phyloP scores from a whole-genome alignment of 2,797 vertebrate genomes.

The Sebastes flavidus region DNA sequence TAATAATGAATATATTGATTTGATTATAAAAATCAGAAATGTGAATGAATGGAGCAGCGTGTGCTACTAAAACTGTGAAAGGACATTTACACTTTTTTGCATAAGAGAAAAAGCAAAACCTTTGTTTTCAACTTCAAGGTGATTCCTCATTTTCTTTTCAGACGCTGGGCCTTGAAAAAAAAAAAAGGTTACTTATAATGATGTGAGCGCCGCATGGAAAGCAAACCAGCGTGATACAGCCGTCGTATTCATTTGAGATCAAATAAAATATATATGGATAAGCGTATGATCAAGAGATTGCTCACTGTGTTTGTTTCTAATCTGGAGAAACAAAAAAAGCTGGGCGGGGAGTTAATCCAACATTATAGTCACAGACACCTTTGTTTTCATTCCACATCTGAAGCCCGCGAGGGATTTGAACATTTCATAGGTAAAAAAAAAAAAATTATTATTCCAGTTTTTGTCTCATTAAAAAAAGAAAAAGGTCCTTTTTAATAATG shows the following conservation, averaged over 20 bases:
- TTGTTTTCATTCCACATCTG: not conserved
- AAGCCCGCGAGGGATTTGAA: not conserved
- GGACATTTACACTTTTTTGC: not conserved
- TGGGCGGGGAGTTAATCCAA: not conserved
- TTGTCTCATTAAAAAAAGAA: not conserved
- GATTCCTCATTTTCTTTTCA: slow-evolving; percentile 4
- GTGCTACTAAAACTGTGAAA: not conserved
- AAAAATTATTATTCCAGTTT: not conserved
- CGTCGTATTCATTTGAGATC: slow-evolving; percentile 47
- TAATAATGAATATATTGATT: not conserved
- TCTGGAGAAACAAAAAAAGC: slow-evolving; percentile 10
- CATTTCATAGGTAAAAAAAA: not conserved
- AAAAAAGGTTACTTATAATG: not conserved
- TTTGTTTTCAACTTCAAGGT: slow-evolving; percentile 15
- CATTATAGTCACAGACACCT: not conserved
- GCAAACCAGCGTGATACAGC: slow-evolving; percentile 19
- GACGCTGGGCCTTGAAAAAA: not conserved
- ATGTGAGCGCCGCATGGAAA: slow-evolving; percentile 50
- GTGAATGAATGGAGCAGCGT: not conserved
- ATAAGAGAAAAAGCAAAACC: not conserved
- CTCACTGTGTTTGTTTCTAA: slow-evolving; percentile 41
- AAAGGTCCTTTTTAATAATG: slow-evolving; percentile 1
- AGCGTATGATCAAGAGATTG: slow-evolving; percentile 26
- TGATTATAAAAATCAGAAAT: not conserved
- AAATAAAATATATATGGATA: slow-evolving; percentile 43